Conservation (phyloP, 2,113 vertebrate genomes). For the Rhynchopsitta pachyrhyncha region DNA sequence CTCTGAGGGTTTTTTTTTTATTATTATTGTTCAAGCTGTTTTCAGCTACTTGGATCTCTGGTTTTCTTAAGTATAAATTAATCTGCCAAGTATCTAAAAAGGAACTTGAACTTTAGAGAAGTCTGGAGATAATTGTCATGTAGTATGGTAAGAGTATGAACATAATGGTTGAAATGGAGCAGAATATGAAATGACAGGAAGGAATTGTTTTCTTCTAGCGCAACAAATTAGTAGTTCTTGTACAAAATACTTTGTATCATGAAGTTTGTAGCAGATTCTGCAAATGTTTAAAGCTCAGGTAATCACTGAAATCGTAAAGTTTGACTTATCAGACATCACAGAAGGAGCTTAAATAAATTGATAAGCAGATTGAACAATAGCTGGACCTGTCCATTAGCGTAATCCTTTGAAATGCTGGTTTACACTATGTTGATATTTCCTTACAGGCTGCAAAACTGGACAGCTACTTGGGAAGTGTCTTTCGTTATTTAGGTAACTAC, state of each 20-base stretch:
- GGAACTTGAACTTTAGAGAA: background rate
- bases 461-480: constrained; percentile 82
- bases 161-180: background rate
- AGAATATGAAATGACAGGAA: background rate
- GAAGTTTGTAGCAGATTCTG: background rate
- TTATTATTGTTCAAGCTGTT: background rate
- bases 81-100: background rate
- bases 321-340: background rate
- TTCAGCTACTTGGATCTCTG: background rate
- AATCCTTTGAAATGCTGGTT: background rate
- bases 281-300: background rate
- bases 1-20: background rate
- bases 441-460: constrained; percentile 92
- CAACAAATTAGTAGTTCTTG: background rate
- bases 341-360: background rate
- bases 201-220: background rate
- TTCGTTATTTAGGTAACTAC: constrained; percentile 90
- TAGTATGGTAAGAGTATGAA: background rate
- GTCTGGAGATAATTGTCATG: background rate
- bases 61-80: background rate
- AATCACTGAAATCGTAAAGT: background rate
- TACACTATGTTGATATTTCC: background rate
- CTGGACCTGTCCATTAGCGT: background rate
- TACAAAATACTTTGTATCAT: background rate
- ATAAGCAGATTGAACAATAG: background rate